Evolutionary conservation across 92 coral and sea anemone species (phyloP).

Genomic region (Anthopleura xanthogrammica): DNA sequence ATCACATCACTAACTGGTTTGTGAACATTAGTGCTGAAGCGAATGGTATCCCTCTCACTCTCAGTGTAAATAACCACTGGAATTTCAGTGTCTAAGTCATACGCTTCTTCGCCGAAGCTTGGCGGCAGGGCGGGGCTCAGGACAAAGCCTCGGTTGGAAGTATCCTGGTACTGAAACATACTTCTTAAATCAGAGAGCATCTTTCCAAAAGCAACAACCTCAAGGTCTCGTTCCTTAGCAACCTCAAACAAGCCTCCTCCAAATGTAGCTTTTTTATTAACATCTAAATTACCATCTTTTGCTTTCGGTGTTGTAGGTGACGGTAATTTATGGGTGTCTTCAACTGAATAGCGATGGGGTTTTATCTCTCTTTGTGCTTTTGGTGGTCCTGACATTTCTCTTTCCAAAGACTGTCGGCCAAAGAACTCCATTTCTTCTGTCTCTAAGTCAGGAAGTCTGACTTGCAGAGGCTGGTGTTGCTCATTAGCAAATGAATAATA

Average conservation of each 20-base stretch:
- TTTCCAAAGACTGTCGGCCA: constrained; percentile 12
- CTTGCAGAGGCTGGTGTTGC: constrained; percentile 47
- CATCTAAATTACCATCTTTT: neutral
- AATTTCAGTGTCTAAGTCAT: constrained; percentile 61
- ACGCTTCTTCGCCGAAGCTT: constrained; percentile 64
- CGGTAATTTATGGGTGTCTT: constrained; percentile 10
- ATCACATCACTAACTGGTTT: constrained; percentile 65
- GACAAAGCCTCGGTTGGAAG: constrained; percentile 82
- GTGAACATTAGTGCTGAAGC: constrained; percentile 63
- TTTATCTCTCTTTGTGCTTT: constrained; percentile 33
- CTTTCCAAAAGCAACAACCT: constrained; percentile 82
- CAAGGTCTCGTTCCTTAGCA: constrained; percentile 89
- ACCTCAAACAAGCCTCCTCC: constrained; percentile 95
- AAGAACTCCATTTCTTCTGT: constrained; percentile 38
- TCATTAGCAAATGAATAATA: neutral
- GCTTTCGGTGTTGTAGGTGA: neutral
- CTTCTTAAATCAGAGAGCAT: constrained; percentile 73
- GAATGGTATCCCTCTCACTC: constrained; percentile 69
- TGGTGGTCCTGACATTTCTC: constrained; percentile 37
- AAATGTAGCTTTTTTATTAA: neutral
- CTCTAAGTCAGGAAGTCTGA: constrained; percentile 56
- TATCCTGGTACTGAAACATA: constrained; percentile 62
- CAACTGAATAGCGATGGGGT: constrained; percentile 46
- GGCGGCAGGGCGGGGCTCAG: constrained; percentile 87
- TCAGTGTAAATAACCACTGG: constrained; percentile 74